Percentiles rank a stretch among this genome's conserved stretches.
phyloP scores from a whole-genome alignment of 2,797 vertebrate genomes.

The Hemibagrus guttatus region DNA sequence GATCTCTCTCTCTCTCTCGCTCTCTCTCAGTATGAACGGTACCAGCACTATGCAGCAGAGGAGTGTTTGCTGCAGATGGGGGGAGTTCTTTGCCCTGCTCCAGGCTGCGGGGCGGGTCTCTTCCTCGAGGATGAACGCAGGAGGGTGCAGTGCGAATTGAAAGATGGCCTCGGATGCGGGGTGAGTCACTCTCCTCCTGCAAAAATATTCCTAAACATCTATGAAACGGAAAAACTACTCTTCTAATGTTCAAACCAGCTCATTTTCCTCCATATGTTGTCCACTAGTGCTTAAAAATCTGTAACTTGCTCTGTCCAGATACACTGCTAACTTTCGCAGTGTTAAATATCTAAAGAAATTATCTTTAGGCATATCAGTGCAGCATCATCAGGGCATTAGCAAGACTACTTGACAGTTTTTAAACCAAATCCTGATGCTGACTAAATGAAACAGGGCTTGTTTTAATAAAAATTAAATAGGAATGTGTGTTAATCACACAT shows the following conservation, averaged over 20 bases:
- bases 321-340: background rate
- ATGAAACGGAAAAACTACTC: background rate
- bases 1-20: background rate
- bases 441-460: background rate
- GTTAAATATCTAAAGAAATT: background rate
- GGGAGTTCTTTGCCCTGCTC: slow-evolving; percentile 85
- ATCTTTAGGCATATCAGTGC: background rate
- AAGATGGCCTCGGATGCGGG: slow-evolving; percentile 81
- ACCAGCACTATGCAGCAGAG: slow-evolving; percentile 85
- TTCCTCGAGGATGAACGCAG: slow-evolving; percentile 74
- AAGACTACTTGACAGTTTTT: background rate
- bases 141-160: slow-evolving; percentile 76
- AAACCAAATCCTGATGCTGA: background rate
- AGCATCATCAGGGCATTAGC: background rate
- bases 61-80: slow-evolving; percentile 82
- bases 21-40: slow-evolving; percentile 76
- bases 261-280: background rate
- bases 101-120: slow-evolving; percentile 86
- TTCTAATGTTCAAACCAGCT: background rate
- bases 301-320: background rate
- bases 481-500: background rate
- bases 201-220: slow-evolving; percentile 14
- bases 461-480: background rate
- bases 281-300: background rate
- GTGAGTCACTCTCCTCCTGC: slow-evolving; percentile 66